Evolutionary conservation across 2,797 vertebrate species (phyloP).

Genomic region (Mormyrus hasselquistii): DNA sequence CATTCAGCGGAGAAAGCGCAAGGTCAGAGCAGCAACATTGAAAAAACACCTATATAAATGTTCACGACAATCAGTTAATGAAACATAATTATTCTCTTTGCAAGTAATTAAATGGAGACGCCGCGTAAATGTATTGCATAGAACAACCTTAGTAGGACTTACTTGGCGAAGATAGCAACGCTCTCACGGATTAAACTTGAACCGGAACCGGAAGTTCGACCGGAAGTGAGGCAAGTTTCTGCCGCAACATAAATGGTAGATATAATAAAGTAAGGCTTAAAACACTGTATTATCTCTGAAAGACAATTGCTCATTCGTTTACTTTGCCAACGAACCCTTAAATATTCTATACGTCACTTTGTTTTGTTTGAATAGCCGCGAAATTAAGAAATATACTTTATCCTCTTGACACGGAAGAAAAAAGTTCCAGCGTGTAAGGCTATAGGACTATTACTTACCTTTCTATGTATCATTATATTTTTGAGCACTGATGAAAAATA

Average conservation of each 20-base stretch:
- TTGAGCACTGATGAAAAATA: background rate
- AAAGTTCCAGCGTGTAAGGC: background rate
- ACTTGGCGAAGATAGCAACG: background rate
- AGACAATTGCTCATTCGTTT: background rate
- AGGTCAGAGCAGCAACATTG: background rate
- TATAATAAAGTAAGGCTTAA: background rate
- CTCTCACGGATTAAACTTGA: background rate
- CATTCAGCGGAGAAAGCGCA: background rate
- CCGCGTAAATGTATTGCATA: background rate
- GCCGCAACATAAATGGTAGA: background rate
- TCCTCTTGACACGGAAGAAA: slow-evolving; percentile 14
- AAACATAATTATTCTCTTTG: background rate
- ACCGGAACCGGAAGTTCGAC: background rate
- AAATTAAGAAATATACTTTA: background rate
- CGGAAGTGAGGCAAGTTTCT: background rate
- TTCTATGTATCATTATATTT: background rate
- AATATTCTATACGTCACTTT: background rate
- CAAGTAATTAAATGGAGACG: background rate
- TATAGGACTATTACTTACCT: background rate
- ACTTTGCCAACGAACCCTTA: background rate
- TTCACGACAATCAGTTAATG: background rate
- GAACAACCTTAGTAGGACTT: background rate
- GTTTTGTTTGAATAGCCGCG: background rate
- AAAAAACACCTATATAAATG: background rate
- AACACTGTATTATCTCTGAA: background rate